phyloP scores from a whole-genome alignment of 2,113 vertebrate genomes.

The Bungarus multicinctus region DNA sequence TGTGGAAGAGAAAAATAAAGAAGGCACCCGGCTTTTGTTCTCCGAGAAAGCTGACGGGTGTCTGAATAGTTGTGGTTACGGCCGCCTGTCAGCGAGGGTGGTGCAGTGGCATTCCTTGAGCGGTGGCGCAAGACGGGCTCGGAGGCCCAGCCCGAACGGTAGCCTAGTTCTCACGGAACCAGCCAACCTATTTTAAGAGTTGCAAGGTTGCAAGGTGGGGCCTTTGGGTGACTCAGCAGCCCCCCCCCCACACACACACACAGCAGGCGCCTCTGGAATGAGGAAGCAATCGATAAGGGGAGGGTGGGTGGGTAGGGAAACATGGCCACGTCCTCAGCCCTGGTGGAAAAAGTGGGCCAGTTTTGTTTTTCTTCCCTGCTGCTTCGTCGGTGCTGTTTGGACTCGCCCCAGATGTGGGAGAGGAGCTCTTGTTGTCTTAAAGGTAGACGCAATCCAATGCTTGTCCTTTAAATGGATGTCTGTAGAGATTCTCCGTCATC shows the following conservation, averaged over 20 bases:
- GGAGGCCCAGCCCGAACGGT: background rate
- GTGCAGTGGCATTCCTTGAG: background rate
- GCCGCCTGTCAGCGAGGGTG: background rate
- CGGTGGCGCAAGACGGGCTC: background rate
- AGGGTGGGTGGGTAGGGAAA: too few relatives aligned
- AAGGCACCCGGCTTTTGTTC: background rate
- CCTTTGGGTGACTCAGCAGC: background rate
- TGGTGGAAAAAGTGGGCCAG: background rate
- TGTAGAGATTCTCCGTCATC: too few relatives aligned
- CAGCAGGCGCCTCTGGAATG: background rate
- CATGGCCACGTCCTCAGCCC: background rate
- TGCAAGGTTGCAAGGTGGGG: background rate
- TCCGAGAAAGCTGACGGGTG: constrained; percentile 17
- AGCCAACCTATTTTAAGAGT: background rate
- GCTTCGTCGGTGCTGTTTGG: background rate
- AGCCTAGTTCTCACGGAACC: background rate
- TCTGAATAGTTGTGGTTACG: constrained; percentile 4
- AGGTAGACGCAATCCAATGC: background rate
- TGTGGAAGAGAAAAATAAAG: background rate
- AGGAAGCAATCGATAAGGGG: background rate
- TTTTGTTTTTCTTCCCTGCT: background rate
- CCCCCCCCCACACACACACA: rapidly evolving
- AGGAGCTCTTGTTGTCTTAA: background rate
- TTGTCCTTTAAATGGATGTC: background rate
- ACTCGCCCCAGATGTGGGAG: background rate